phyloP scores from a whole-genome alignment of 2,888 invertebrate genomes.

The Phyllotreta cruciferae region DNA sequence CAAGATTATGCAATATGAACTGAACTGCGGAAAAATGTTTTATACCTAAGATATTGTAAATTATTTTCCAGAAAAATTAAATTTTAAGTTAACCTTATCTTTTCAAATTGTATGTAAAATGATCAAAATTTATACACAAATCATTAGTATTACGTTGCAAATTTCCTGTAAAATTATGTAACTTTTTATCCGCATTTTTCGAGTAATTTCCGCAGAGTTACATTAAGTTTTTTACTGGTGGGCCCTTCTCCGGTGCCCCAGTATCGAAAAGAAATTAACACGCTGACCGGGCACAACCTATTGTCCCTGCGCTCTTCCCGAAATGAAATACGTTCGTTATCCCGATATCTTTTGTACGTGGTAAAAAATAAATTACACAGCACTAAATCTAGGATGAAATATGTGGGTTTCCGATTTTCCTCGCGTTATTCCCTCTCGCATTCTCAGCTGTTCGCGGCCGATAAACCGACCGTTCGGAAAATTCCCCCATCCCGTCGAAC shows the following conservation, averaged over 20 bases:
- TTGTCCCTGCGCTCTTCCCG: conserved; percentile 1
- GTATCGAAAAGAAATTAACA: conserved; percentile 1
- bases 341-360: conserved; percentile 8
- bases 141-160: no score
- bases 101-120: no score
- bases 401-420: conserved; percentile 11
- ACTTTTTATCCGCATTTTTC: no score
- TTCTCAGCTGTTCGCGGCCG: conserved; percentile 5
- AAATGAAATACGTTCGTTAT: conserved; percentile 6
- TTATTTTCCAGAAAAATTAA: no score
- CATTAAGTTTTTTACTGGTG: no score
- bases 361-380: conserved; percentile 13
- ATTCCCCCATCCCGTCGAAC: not conserved
- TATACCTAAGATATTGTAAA: no score
- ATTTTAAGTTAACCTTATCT: no score
- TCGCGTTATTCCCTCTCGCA: conserved; percentile 1
- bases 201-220: no score
- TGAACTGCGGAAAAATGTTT: no score
- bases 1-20: no score
- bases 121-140: no score
- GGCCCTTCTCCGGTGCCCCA: not conserved
- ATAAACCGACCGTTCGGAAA: not conserved
- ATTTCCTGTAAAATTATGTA: no score
- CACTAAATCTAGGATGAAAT: conserved; percentile 15
- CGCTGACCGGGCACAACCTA: conserved; percentile 11